Evolutionary conservation across 2,888 invertebrate genomes (phyloP).

Genomic region (Caenorhabditis macrosperma): DNA sequence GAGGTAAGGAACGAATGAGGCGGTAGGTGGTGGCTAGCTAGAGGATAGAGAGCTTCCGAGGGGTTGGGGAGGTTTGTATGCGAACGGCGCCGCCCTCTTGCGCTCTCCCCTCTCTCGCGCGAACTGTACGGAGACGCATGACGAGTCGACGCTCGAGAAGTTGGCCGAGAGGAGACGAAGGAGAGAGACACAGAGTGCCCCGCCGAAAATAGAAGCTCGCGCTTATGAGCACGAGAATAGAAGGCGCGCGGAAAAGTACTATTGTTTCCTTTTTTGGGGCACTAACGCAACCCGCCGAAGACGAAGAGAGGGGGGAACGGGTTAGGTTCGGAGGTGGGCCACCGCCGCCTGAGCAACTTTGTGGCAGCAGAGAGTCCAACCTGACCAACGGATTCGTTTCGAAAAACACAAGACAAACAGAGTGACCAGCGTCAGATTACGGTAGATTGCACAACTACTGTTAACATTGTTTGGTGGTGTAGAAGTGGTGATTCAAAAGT

Average conservation of each 20-base stretch:
- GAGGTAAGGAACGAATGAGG: constrained; percentile 45
- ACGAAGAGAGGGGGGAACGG: constrained; percentile 28
- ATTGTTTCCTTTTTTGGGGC: constrained; percentile 62
- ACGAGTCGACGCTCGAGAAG: constrained; percentile 20
- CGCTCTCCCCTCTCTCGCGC: constrained; percentile 2
- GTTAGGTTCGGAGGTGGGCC: constrained; percentile 18
- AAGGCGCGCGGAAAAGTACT: constrained; percentile 57
- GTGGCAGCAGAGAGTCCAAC: constrained; percentile 27
- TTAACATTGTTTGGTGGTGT: not conserved
- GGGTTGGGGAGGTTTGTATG: constrained; percentile 50
- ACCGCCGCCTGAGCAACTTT: not conserved
- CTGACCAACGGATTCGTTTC: constrained; percentile 31
- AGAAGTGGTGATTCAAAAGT: not conserved
- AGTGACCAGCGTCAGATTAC: constrained; percentile 26
- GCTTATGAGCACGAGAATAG: constrained; percentile 58
- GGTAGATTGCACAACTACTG: constrained; percentile 16
- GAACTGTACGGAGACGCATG: constrained; percentile 43
- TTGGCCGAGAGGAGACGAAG: constrained; percentile 18
- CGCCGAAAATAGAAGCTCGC: constrained; percentile 55
- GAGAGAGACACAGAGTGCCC: constrained; percentile 8
- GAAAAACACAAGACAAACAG: constrained; percentile 16
- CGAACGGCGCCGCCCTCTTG: constrained; percentile 27
- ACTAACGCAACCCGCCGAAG: constrained; percentile 25
- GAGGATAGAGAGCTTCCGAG: constrained; percentile 51
- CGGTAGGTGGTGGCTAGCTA: constrained; percentile 3